Conservation (phyloP, 2,113 vertebrate genomes). For the Catagonus wagneri region DNA sequence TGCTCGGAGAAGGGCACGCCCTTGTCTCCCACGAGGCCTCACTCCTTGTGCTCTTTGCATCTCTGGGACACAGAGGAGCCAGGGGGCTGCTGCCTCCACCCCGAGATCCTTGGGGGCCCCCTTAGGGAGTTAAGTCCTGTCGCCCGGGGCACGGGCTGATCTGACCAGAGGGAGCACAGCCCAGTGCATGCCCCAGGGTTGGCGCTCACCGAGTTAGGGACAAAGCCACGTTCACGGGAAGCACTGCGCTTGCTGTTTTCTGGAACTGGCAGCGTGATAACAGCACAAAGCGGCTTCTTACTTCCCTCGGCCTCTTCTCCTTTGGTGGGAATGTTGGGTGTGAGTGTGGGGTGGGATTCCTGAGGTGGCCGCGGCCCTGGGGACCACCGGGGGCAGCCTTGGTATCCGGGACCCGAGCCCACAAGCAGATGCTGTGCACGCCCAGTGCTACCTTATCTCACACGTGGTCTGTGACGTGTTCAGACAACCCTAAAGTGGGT, state of each 20-base stretch:
- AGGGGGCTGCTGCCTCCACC: background rate
- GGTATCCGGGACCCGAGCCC: background rate
- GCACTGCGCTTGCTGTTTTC: conserved; percentile 51
- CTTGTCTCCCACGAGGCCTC: fast-evolving
- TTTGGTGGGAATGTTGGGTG: background rate
- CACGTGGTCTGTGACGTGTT: background rate
- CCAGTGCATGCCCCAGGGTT: conserved; percentile 50
- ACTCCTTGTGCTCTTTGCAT: fast-evolving
- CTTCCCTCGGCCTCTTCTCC: background rate
- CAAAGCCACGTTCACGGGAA: conserved; percentile 77
- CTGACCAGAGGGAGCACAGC: conserved; percentile 48
- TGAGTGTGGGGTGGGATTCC: background rate
- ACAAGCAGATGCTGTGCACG: background rate
- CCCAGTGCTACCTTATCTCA: fast-evolving
- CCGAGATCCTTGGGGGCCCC: background rate
- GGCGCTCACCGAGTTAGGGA: conserved; percentile 70
- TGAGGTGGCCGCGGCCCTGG: fast-evolving
- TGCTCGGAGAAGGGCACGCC: background rate
- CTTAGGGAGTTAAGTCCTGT: conserved; percentile 70
- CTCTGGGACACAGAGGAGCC: background rate
- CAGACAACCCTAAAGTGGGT: background rate
- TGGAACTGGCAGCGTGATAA: conserved; percentile 48
- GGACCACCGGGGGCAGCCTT: background rate
- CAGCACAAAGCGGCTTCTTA: background rate
- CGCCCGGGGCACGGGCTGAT: background rate